Conservation (phyloP, 2,113 vertebrate genomes). For the Excalfactoria chinensis region DNA sequence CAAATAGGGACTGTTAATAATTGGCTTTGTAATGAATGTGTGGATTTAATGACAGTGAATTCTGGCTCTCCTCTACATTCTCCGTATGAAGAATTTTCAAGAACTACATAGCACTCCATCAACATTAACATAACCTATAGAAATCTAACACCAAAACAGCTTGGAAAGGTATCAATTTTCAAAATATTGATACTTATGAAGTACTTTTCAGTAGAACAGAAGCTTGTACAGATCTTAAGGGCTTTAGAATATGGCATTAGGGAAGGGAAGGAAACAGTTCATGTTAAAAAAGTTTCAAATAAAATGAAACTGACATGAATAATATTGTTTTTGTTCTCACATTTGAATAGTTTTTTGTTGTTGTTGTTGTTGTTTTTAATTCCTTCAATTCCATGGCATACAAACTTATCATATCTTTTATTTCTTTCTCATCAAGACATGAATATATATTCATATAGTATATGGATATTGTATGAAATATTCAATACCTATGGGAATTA, state of each 20-base stretch:
- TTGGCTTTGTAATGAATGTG: background rate
- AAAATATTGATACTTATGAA: background rate
- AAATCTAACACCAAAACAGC: background rate
- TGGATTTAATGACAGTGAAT: background rate
- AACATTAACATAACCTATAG: background rate
- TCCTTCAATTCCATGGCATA: background rate
- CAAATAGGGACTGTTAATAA: background rate
- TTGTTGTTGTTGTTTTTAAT: background rate
- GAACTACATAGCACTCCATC: background rate
- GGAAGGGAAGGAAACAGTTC: accelerated
- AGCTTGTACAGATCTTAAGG: background rate
- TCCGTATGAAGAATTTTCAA: background rate
- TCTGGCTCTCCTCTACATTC: background rate
- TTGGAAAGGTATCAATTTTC: background rate
- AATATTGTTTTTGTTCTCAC: background rate
- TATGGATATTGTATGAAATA: background rate
- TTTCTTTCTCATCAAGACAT: background rate
- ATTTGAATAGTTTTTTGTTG: background rate
- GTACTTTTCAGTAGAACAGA: background rate
- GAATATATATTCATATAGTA: background rate
- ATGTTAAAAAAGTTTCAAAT: background rate
- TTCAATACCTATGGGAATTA: accelerated
- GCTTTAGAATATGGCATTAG: background rate
- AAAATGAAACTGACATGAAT: accelerated
- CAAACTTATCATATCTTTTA: accelerated